These are phyloP conservation scores for Macrotrachela quadricornifera DNA, from an alignment of 1,140 invertebrate species.

Conservation along the genomic window DNA sequence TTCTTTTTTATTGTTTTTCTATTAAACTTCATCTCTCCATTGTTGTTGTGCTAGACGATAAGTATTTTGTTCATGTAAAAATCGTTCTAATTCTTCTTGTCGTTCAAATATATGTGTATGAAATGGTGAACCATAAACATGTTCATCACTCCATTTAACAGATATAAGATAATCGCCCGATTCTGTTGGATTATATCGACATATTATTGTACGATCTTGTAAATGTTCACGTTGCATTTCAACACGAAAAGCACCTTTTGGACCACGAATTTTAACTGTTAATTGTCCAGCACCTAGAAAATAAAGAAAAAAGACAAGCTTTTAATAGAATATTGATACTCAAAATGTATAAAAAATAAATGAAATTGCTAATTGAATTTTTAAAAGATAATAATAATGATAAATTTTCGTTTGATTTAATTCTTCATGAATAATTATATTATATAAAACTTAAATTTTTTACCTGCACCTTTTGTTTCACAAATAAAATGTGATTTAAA, in stretches of 20 bases:
- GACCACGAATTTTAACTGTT: conserved; percentile 81
- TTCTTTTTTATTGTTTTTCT: no score
- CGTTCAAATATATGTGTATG: conserved; percentile 65
- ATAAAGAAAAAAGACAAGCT: no score
- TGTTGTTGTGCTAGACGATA: conserved; percentile 1
- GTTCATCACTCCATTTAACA: conserved; percentile 89
- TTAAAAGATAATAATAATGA: no score
- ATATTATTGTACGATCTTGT: conserved; percentile 88
- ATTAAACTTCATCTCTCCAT: neutral
- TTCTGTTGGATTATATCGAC: conserved; percentile 85
- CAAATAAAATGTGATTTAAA: conserved; percentile 90
- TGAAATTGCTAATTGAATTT: no score
- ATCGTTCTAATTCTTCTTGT: conserved; percentile 5
- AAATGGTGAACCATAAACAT: conserved; percentile 81
- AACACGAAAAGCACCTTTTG: conserved; percentile 88
- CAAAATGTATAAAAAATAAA: no score
- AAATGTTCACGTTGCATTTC: conserved; percentile 98
- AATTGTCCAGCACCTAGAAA: conserved; percentile 44
- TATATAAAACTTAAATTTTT: no score
- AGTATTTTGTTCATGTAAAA: neutral
- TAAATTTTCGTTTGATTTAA: no score
- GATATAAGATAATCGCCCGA: conserved; percentile 92
- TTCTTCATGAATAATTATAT: no score
- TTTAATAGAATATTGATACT: no score
- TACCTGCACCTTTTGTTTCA: conserved; percentile 74